Conservation (phyloP, 2,888 invertebrate species). For the Tanytarsus gracilentus region DNA sequence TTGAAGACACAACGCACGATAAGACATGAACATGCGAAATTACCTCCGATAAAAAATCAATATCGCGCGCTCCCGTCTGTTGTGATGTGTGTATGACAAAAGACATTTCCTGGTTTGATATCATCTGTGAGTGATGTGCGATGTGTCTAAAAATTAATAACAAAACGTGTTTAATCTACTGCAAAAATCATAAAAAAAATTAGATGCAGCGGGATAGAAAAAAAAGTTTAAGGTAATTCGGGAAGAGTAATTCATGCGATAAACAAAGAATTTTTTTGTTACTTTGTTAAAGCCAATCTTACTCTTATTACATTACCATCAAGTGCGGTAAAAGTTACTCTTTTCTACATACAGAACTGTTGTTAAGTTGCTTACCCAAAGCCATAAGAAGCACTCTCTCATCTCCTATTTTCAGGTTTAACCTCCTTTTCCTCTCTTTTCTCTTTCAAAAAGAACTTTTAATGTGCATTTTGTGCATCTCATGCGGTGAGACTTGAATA, state of each 20-base stretch:
- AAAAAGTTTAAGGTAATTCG: no score
- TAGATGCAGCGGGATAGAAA: no score
- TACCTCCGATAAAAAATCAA: background rate
- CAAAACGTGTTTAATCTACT: conserved; percentile 26
- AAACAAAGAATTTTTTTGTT: background rate
- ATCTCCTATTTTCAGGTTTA: background rate
- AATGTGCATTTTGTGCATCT: conserved; percentile 17
- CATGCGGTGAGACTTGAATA: conserved; percentile 20
- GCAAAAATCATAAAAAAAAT: conserved; percentile 16
- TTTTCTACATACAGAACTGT: no score
- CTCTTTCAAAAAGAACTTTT: background rate
- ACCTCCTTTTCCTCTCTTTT: background rate
- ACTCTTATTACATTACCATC: background rate
- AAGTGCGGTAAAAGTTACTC: background rate
- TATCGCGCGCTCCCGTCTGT: no score
- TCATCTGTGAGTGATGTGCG: background rate
- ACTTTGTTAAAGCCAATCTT: background rate
- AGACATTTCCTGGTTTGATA: background rate
- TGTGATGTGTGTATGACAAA: no score
- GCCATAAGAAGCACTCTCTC: conserved; percentile 3
- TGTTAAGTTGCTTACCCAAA: no score
- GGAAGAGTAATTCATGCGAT: background rate
- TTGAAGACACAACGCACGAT: no score
- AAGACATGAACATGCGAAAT: conserved; percentile 13
- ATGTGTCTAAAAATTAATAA: conserved; percentile 17